Conservation (phyloP, 2,797 vertebrate genomes). For the Cyclura pinguis region DNA sequence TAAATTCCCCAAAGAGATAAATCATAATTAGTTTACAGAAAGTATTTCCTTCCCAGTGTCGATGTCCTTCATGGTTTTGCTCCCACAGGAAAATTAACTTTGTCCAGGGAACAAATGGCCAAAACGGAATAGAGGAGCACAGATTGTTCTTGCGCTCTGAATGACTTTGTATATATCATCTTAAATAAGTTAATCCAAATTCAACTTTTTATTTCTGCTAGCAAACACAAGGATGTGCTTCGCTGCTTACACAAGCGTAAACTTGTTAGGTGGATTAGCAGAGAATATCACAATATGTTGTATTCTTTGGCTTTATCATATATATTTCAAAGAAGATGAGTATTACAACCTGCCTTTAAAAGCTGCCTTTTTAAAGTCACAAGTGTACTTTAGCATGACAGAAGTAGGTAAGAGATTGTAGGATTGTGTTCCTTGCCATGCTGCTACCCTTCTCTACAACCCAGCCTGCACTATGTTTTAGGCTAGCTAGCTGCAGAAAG, state of each 20-base stretch:
- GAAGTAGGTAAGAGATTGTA: neutral
- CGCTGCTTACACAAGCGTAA: neutral
- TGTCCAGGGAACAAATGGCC: slow-evolving; percentile 51
- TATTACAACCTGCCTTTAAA: neutral
- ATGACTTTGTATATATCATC: neutral
- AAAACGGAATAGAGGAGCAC: neutral
- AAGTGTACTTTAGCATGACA: neutral
- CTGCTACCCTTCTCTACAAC: neutral
- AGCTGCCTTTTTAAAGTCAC: neutral
- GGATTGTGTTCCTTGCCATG: neutral
- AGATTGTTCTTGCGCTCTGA: slow-evolving; percentile 2
- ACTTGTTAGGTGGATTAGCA: neutral
- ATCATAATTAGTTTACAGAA: slow-evolving; percentile 30
- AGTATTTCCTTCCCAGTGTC: slow-evolving; percentile 45
- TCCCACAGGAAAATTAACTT: slow-evolving; percentile 66
- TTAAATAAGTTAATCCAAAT: neutral
- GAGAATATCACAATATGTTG: neutral
- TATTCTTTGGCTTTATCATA: neutral
- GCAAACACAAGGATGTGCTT: slow-evolving; percentile 1
- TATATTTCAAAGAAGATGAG: neutral
- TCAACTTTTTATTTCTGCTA: slow-evolving; percentile 22
- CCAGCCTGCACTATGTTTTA: neutral
- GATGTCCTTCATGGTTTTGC: slow-evolving; percentile 49
- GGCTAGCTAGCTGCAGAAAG: too few species aligned
- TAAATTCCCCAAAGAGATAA: slow-evolving; percentile 43